phyloP scores from a whole-genome alignment of 2,797 vertebrate species.

The Morus bassanus region DNA sequence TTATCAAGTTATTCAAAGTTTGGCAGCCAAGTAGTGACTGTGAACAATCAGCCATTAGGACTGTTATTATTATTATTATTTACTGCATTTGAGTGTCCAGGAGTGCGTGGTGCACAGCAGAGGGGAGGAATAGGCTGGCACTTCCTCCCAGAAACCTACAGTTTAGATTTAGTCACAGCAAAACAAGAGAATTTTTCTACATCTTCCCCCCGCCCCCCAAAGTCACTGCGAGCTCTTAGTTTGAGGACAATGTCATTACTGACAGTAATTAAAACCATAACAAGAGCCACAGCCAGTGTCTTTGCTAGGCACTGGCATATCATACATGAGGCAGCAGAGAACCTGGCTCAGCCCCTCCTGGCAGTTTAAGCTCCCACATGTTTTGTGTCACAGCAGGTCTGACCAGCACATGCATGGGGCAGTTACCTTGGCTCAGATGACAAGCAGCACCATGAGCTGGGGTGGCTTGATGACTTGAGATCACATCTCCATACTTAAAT shows the following conservation, averaged over 20 bases:
- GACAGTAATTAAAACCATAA: not conserved
- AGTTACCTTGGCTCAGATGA: not conserved
- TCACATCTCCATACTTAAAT: not conserved
- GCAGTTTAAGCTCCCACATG: fast-evolving
- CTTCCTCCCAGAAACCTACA: not conserved
- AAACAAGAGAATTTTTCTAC: not conserved
- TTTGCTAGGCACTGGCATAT: not conserved
- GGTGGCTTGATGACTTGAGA: not conserved
- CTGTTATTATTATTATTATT: not conserved
- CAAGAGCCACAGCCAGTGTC: not conserved
- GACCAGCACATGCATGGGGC: not conserved
- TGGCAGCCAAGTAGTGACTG: not conserved
- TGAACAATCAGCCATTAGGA: not conserved
- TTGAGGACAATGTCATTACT: not conserved
- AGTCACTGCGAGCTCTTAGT: not conserved
- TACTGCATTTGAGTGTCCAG: not conserved
- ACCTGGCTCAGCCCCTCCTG: not conserved
- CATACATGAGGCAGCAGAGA: not conserved
- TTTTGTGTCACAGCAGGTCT: not conserved
- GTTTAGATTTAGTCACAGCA: not conserved
- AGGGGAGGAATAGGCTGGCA: not conserved
- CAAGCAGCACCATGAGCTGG: not conserved
- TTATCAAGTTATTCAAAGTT: not conserved
- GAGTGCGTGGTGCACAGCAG: not conserved
- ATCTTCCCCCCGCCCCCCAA: not conserved